phyloP scores from a whole-genome alignment of 2,113 vertebrate genomes.

The Sprattus sprattus region DNA sequence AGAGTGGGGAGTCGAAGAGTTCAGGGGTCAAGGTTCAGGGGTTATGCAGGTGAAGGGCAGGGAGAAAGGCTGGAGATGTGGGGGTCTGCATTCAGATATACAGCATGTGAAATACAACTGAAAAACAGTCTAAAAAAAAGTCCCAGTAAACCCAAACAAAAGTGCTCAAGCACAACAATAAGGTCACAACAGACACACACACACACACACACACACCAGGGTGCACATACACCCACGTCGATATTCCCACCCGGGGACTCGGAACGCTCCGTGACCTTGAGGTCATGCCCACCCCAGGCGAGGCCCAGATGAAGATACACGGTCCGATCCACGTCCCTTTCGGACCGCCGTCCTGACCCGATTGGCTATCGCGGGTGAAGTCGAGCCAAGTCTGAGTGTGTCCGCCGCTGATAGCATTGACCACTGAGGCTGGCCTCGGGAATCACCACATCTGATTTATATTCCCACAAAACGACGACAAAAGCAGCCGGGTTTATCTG shows the following conservation, averaged over 20 bases:
- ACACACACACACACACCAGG: background rate
- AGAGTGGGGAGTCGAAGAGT: background rate
- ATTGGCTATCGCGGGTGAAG: constrained; percentile 70
- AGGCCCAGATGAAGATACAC: constrained; percentile 33
- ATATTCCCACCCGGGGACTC: background rate
- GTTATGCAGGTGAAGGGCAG: background rate
- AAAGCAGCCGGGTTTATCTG: constrained; percentile 49
- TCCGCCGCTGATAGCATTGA: constrained; percentile 79
- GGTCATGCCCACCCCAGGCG: constrained; percentile 28
- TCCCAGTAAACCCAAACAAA: background rate
- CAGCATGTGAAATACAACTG: background rate
- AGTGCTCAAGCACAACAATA: background rate
- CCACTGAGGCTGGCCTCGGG: constrained; percentile 65
- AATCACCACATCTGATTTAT: constrained; percentile 69
- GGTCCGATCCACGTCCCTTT: constrained; percentile 50
- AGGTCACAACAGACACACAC: background rate
- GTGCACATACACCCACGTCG: background rate
- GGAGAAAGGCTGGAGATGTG: background rate
- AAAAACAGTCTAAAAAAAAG: background rate
- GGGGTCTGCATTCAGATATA: background rate
- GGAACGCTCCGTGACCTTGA: background rate
- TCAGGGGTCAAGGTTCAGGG: background rate
- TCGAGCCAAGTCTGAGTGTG: constrained; percentile 76
- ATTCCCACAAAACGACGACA: constrained; percentile 69
- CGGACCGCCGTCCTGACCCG: constrained; percentile 63